These are phyloP conservation scores for Drosophila planitibia DNA, from an alignment of 2,888 invertebrate genomes.

Conservation along the genomic window DNA sequence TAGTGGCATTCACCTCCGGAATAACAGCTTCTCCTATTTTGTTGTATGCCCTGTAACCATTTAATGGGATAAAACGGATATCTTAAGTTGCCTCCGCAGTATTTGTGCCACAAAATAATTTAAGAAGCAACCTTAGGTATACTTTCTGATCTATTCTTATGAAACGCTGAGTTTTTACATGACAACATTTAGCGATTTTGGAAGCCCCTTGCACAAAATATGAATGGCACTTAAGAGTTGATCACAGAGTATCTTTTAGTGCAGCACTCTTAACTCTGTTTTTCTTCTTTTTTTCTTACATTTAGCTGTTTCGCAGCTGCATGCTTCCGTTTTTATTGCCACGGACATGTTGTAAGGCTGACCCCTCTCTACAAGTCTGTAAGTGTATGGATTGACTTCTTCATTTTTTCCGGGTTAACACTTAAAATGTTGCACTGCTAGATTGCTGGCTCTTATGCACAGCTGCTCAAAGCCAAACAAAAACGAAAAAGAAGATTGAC, in stretches of 20 bases:
- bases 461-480: constrained; percentile 9
- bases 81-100: neutral
- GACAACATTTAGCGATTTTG: neutral
- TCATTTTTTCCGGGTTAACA: constrained; percentile 26
- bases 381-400: constrained; percentile 18
- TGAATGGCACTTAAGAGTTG: neutral
- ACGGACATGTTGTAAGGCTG: constrained; percentile 25
- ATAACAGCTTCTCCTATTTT: constrained; percentile 47
- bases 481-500: neutral
- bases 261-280: neutral
- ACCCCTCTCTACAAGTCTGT: constrained; percentile 1
- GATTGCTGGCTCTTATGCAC: constrained; percentile 8
- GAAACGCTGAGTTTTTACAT: neutral
- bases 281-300: neutral
- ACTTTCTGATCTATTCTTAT: neutral
- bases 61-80: neutral
- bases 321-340: constrained; percentile 46
- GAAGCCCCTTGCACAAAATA: neutral
- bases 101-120: neutral
- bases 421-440: constrained; percentile 27
- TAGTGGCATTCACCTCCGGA: constrained; percentile 73
- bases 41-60: constrained; percentile 27
- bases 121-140: rapidly evolving
- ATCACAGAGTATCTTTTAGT: constrained; percentile 16
- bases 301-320: constrained; percentile 44